Evolutionary conservation across 1,140 invertebrate species (phyloP).

Genomic region (Andricus grossulariae): DNA sequence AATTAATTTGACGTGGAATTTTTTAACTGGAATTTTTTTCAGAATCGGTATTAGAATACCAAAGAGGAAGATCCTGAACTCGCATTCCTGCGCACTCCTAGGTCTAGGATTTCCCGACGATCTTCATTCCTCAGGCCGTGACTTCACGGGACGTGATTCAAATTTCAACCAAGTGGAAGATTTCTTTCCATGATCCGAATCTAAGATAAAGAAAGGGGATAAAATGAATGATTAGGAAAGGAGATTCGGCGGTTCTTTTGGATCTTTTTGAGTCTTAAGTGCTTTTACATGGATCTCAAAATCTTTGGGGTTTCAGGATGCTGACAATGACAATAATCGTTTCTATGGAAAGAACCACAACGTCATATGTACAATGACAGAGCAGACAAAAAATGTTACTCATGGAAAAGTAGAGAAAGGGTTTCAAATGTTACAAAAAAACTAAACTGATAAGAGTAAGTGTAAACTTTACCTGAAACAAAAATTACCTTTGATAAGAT

Average conservation of each 20-base stretch:
- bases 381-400: too few relatives aligned
- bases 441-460: too few relatives aligned
- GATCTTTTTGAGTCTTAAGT: constrained; percentile 32
- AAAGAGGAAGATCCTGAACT: constrained; percentile 23
- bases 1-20: constrained; percentile 27
- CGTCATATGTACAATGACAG: too few relatives aligned
- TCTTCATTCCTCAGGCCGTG: background rate
- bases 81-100: constrained; percentile 17
- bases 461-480: too few relatives aligned
- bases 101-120: background rate
- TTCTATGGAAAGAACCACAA: too few relatives aligned
- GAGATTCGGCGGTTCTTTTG: background rate
- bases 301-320: background rate
- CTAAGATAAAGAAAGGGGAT: constrained; percentile 35
- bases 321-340: too few relatives aligned
- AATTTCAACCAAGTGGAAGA: constrained; percentile 42
- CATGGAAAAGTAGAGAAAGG: too few relatives aligned
- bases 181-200: constrained; percentile 34
- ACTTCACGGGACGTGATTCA: constrained; percentile 30
- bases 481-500: too few relatives aligned
- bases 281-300: constrained; percentile 27
- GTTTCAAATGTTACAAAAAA: too few relatives aligned
- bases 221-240: constrained; percentile 10
- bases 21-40: background rate
- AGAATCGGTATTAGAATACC: constrained; percentile 1